Base-by-base conservation (phyloP, 2,797 vertebrate species). In the Masticophis lateralis region DNA sequence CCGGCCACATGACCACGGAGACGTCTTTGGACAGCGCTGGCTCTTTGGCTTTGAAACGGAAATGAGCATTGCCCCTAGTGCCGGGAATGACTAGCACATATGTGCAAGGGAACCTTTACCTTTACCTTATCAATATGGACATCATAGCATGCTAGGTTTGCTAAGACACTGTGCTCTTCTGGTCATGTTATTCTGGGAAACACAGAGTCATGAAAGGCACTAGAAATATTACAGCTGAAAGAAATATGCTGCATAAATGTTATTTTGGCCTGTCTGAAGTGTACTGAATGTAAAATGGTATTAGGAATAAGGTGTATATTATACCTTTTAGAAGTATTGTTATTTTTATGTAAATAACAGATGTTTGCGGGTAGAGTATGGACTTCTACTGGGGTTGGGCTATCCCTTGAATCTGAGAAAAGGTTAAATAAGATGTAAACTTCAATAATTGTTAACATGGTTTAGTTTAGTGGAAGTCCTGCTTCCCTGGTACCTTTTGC, bases 391-490 rank as follows among this genome's bases (percentile, higher is more conserved):
- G 60, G n/a, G 53, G 28, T 51, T 37, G 28, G 4, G 11, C 51
- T 20, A 13, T 1, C 4, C 51, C 12, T 57, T 53, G 63, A 27
- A 55, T 13, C 8, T 37, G 28, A 20, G 14, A 27, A 16, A 87
- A 28, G 87, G 1, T 32, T 69, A 69, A 87, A 14, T 55, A 74
- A 28, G 55, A 91, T 60, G 79, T 79, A 60, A 93, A 88, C 61
- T 43, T 88, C 56, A 60, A 63, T 14, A 92, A 92, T 20, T 55
- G 43, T 37, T 37, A 59, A 13, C 10, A 88, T 27, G 8, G 87
- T 90, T 57, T 83, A 74, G 61, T 92, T 63, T 86, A 51, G 8
- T 83, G 51, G 88, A 94, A 92, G 66, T 61, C n/a, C n/a, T 37
- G 6, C 14, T 74, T 37, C 66, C 66, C 66, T 74, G 6, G n/a